Evolutionary conservation across 2,797 vertebrate genomes (phyloP).

Genomic region (Etheostoma nigrum): DNA sequence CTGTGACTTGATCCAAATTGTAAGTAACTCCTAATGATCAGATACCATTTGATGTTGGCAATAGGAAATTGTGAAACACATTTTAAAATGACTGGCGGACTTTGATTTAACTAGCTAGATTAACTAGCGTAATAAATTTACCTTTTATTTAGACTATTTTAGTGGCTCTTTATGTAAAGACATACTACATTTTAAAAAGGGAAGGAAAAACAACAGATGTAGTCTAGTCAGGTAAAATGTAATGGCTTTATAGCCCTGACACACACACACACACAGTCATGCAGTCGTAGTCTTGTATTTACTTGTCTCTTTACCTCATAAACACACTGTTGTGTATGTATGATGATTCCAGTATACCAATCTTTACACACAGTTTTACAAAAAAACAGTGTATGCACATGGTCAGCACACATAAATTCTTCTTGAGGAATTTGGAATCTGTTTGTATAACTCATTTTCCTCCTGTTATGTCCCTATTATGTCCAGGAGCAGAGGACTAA

Average conservation of each 20-base stretch:
- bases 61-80: constrained; percentile 18
- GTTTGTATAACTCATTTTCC: constrained; percentile 23
- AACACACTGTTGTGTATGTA: constrained; percentile 5
- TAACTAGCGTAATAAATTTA: constrained; percentile 6
- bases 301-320: constrained; percentile 41
- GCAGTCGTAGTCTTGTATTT: constrained; percentile 33
- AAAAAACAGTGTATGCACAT: constrained; percentile 27
- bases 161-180: constrained; percentile 42
- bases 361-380: constrained; percentile 28
- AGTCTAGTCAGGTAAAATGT: constrained; percentile 31
- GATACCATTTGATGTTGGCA: constrained; percentile 27
- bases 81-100: constrained; percentile 25
- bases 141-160: constrained; percentile 34
- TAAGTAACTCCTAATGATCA: constrained; percentile 12
- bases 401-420: constrained; percentile 11
- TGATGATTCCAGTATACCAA: constrained; percentile 25
- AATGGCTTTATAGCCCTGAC: constrained; percentile 15
- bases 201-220: constrained; percentile 51
- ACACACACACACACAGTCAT: constrained; percentile 11
- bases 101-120: constrained; percentile 20
- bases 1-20: constrained; percentile 37
- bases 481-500: too few species aligned
- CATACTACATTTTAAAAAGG: constrained; percentile 60
- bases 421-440: constrained; percentile 21
- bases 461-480: neutral